Conservation (phyloP, 2,888 invertebrate species). For the Nomada lathburiana region DNA sequence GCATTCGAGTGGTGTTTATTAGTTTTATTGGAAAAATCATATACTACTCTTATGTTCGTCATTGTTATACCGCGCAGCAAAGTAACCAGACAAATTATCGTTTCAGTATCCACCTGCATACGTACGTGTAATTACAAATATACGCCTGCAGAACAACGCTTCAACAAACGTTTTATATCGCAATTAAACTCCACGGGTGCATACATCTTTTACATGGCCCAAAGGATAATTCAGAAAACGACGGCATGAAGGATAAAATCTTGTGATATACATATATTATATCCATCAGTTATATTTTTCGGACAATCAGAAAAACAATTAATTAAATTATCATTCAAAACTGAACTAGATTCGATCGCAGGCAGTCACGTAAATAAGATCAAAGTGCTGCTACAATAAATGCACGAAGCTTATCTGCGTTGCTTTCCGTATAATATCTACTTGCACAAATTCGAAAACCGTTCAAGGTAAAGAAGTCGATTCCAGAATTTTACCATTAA, state of each 20-base stretch:
- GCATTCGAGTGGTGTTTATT: background rate
- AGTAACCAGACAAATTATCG: background rate
- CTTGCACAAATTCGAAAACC: background rate
- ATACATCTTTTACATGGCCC: background rate
- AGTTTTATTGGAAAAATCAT: too few species aligned
- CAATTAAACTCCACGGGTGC: background rate
- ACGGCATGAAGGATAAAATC: background rate
- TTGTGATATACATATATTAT: background rate
- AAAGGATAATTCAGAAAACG: background rate
- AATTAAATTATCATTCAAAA: background rate
- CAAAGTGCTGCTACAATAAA: too few species aligned
- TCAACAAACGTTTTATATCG: background rate
- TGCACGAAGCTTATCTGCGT: too few species aligned
- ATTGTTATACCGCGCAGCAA: background rate
- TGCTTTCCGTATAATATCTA: background rate
- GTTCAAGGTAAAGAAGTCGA: background rate
- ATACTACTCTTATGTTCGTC: background rate
- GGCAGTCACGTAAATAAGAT: too few species aligned
- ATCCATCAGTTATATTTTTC: too few species aligned
- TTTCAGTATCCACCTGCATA: background rate
- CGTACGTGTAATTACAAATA: conserved; percentile 4
- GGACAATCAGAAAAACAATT: background rate
- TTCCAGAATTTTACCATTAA: too few species aligned
- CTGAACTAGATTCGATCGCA: background rate
- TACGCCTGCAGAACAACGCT: conserved; percentile 1